phyloP scores from a whole-genome alignment of 2,797 vertebrate species.

The Sebastes reedi region DNA sequence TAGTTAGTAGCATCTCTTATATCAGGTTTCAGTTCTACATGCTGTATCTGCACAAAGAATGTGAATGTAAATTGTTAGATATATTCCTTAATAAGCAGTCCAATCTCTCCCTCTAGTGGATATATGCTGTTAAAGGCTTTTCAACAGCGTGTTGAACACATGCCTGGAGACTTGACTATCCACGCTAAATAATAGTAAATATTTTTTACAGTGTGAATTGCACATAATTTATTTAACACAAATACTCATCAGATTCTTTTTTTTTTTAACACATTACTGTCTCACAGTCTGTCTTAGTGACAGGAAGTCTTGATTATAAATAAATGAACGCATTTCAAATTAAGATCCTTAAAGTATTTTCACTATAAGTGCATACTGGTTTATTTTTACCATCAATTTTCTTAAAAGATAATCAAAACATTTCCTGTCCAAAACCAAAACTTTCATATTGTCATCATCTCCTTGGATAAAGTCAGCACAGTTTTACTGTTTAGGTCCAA shows the following conservation, averaged over 20 bases:
- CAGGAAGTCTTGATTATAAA: not conserved
- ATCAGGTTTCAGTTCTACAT: not conserved
- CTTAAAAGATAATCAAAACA: not conserved
- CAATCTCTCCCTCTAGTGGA: constrained; percentile 73
- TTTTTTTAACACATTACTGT: not conserved
- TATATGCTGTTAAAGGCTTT: constrained; percentile 17
- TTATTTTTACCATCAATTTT: not conserved
- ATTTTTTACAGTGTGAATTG: not conserved
- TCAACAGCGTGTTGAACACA: not conserved
- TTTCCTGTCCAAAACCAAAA: not conserved
- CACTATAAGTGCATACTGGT: not conserved
- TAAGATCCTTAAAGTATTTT: not conserved
- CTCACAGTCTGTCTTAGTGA: not conserved
- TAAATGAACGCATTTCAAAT: not conserved
- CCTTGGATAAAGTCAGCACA: not conserved
- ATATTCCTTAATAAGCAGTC: constrained; percentile 1
- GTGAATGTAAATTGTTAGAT: not conserved
- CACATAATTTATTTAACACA: not conserved
- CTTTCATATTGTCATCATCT: not conserved
- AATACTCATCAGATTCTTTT: not conserved
- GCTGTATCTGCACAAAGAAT: not conserved
- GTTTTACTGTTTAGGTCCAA: not conserved
- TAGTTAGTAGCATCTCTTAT: not conserved
- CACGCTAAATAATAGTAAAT: not conserved
- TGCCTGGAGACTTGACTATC: not conserved